Conservation (phyloP, 1,140 invertebrate species). For the Riptortus pedestris region DNA sequence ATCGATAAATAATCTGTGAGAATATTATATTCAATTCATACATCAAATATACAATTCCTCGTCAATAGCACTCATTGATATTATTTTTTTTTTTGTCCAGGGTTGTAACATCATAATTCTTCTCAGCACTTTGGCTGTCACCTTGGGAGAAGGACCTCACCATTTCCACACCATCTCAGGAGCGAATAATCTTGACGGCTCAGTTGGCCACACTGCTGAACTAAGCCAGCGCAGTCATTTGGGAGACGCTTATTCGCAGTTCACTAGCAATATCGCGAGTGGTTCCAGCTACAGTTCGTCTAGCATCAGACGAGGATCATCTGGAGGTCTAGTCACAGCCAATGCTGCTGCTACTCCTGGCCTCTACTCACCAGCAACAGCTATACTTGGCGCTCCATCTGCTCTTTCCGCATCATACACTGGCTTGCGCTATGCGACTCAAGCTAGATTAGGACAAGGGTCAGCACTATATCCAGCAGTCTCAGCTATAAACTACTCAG, state of each 20-base stretch:
- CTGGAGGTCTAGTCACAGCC: constrained; percentile 40
- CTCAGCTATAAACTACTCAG: background rate
- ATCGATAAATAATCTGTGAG: no score
- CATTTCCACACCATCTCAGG: constrained; percentile 42
- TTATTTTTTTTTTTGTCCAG: no score
- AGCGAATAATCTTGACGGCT: constrained; percentile 38
- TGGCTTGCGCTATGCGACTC: background rate
- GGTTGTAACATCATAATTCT: no score
- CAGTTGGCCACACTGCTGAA: constrained; percentile 42
- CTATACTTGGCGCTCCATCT: constrained; percentile 11
- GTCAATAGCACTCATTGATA: no score
- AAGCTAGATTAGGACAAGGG: no score
- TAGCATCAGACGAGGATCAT: constrained; percentile 42
- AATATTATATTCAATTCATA: no score
- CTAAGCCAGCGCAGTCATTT: constrained; percentile 46
- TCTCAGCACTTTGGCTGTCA: constrained; percentile 35
- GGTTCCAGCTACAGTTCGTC: constrained; percentile 44
- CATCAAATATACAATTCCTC: no score
- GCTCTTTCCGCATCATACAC: constrained; percentile 20
- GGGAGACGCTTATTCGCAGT: constrained; percentile 42
- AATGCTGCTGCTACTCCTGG: constrained; percentile 43
- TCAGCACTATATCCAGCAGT: no score
- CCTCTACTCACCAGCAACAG: constrained; percentile 29
- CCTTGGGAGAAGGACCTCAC: constrained; percentile 39
- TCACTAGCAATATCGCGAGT: constrained; percentile 42